phyloP scores from a whole-genome alignment of 64 coral and sea anemone genomes.

The Montipora efflorescens region DNA sequence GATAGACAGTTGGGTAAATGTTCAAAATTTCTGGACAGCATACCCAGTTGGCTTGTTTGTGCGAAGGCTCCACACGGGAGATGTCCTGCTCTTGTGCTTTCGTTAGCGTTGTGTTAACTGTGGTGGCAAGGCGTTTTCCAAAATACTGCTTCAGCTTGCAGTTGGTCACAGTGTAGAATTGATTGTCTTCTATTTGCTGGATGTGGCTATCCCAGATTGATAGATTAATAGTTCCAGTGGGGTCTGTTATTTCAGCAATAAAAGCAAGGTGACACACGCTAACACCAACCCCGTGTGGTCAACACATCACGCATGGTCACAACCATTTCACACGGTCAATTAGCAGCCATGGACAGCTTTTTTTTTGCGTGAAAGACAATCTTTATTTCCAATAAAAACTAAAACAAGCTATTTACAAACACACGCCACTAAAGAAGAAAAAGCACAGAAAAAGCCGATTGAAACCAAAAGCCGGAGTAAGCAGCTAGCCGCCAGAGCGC shows the following conservation, averaged over 20 bases:
- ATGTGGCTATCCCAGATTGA: conserved; percentile 45
- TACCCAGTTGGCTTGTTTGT: conserved; percentile 53
- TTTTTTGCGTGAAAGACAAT: too few relatives aligned
- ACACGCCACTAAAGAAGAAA: too few relatives aligned
- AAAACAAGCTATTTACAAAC: too few relatives aligned
- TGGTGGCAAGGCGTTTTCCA: conserved; percentile 56
- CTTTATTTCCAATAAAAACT: too few relatives aligned
- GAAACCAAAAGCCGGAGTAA: too few relatives aligned
- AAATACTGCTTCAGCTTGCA: conserved; percentile 59
- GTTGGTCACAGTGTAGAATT: conserved; percentile 56
- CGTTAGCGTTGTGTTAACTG: conserved; percentile 18
- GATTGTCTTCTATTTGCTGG: conserved; percentile 41
- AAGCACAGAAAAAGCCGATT: too few relatives aligned
- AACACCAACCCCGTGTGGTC: too few relatives aligned
- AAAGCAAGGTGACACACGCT: too few relatives aligned
- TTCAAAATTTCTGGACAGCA: conserved; percentile 64
- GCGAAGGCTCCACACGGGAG: conserved; percentile 1
- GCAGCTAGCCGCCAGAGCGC: too few relatives aligned
- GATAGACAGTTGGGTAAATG: conserved; percentile 57
- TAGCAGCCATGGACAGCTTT: too few relatives aligned
- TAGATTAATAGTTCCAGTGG: conserved; percentile 55
- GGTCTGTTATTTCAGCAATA: conserved; percentile 43
- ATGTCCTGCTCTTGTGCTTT: conserved; percentile 44
- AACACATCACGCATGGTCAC: too few relatives aligned
- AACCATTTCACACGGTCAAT: too few relatives aligned